Evolutionary conservation across 2,797 vertebrate genomes (phyloP).

Genomic region (Picus viridis): DNA sequence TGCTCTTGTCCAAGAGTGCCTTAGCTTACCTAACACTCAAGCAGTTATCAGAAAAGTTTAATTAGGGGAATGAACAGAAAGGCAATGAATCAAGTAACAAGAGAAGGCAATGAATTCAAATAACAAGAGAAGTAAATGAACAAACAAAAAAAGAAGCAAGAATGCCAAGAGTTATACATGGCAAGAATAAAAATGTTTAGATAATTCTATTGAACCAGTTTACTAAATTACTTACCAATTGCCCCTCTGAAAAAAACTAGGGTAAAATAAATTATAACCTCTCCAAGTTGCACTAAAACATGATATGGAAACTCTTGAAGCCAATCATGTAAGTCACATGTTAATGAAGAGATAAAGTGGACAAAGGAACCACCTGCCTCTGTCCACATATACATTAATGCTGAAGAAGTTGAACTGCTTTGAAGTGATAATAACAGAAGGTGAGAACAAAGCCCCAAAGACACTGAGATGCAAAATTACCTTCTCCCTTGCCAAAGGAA

Average conservation of each 20-base stretch:
- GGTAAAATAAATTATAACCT: background rate
- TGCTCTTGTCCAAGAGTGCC: background rate
- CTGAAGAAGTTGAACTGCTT: background rate
- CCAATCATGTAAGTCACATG: background rate
- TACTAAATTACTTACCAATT: background rate
- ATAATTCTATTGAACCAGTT: background rate
- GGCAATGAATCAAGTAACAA: background rate
- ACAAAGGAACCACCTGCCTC: background rate
- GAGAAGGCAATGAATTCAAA: background rate
- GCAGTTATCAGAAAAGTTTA: background rate
- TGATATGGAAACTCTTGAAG: background rate
- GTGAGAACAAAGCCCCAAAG: background rate
- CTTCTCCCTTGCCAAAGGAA: background rate
- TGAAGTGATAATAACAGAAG: background rate
- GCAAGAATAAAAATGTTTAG: background rate
- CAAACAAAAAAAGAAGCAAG: background rate
- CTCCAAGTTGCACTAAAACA: background rate
- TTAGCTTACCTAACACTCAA: background rate
- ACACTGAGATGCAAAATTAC: background rate
- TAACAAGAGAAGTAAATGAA: background rate
- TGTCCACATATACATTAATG: background rate
- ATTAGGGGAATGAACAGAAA: background rate
- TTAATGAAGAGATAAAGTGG: background rate
- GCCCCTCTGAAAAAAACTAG: background rate
- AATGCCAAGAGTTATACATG: background rate